These are phyloP conservation scores for Acrobasis repandana DNA, from an alignment of 2,888 invertebrate species.

Conservation along the genomic window DNA sequence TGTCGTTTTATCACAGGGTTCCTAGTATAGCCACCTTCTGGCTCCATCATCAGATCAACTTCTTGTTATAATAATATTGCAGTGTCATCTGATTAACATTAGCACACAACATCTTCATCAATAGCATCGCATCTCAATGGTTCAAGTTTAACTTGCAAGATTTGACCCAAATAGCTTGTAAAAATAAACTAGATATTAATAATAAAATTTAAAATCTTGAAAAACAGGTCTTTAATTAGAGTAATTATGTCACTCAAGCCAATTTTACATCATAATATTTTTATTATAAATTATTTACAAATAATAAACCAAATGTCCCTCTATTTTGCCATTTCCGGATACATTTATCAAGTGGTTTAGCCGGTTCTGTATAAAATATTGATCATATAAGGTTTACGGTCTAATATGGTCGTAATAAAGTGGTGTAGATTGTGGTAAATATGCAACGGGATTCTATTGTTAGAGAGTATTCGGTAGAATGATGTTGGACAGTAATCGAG, in stretches of 20 bases:
- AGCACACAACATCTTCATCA: too few relatives aligned
- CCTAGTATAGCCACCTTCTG: too few relatives aligned
- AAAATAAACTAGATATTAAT: too few relatives aligned
- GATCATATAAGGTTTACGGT: slow-evolving; percentile 8
- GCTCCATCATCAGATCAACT: too few relatives aligned
- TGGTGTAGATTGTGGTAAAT: neutral
- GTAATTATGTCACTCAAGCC: neutral
- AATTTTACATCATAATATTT: neutral
- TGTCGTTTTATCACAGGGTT: too few relatives aligned
- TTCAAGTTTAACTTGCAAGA: too few relatives aligned
- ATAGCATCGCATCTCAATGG: too few relatives aligned
- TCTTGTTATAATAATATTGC: too few relatives aligned
- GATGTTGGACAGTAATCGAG: neutral
- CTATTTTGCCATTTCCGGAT: slow-evolving; percentile 5
- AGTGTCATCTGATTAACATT: too few relatives aligned
- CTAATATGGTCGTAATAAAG: neutral
- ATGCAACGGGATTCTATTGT: neutral
- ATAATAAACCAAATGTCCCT: neutral
- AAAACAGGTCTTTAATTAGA: neutral
- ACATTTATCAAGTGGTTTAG: slow-evolving; percentile 4
- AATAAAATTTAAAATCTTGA: neutral
- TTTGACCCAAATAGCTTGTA: too few relatives aligned
- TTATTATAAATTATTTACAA: slow-evolving; percentile 12
- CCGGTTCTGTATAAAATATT: slow-evolving; percentile 4
- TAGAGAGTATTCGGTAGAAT: neutral